phyloP scores from a whole-genome alignment of 2,888 invertebrate genomes.

The Tortricodes alternella region DNA sequence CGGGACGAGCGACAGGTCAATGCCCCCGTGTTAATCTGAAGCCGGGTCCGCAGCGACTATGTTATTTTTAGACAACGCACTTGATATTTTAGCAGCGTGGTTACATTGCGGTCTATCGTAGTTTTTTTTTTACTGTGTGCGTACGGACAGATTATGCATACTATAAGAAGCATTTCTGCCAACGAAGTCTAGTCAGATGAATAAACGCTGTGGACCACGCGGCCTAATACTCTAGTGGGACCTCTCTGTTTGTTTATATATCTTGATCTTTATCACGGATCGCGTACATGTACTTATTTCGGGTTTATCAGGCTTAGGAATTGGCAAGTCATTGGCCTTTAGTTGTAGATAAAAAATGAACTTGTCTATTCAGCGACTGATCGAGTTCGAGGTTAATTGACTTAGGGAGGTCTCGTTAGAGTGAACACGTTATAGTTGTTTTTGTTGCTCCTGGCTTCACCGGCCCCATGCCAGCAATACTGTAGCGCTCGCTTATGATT shows the following conservation, averaged over 20 bases:
- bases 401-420: constrained; percentile 51
- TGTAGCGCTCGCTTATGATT: constrained; percentile 42
- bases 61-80: neutral
- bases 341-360: neutral
- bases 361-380: neutral
- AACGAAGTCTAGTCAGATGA: neutral
- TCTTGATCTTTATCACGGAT: neutral
- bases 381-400: constrained; percentile 4
- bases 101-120: too few species aligned
- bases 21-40: constrained; percentile 30
- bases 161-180: too few species aligned
- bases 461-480: constrained; percentile 64
- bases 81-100: too few species aligned
- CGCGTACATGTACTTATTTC: neutral
- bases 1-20: constrained; percentile 77
- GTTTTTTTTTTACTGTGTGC: too few species aligned
- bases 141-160: too few species aligned
- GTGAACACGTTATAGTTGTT: constrained; percentile 53
- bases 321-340: constrained; percentile 13
- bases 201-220: neutral
- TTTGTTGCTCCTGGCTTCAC: constrained; percentile 75
- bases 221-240: constrained; percentile 38
- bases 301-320: neutral
- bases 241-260: constrained; percentile 22
- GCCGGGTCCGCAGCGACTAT: neutral